Conservation (phyloP, 2,113 vertebrate species). For the Struthio camelus region DNA sequence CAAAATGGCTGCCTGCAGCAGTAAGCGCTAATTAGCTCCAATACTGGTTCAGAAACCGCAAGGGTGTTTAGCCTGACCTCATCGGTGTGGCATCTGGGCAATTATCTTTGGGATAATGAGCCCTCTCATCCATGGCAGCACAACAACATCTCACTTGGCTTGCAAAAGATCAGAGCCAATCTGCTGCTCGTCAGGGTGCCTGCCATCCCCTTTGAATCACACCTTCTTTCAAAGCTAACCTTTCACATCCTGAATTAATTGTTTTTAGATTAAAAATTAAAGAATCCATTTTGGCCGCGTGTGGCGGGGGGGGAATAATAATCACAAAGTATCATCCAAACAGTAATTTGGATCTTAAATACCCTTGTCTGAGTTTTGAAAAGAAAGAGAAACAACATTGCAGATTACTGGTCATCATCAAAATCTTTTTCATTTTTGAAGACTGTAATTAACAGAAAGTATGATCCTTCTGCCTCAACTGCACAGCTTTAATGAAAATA, state of each 20-base stretch:
- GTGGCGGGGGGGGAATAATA: background rate
- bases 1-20: conserved; percentile 43
- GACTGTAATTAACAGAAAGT: background rate
- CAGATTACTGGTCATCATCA: background rate
- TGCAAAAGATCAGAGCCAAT: conserved; percentile 71
- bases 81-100: conserved; percentile 71
- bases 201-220: conserved; percentile 50
- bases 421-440: background rate
- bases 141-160: conserved; percentile 67
- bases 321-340: conserved; percentile 28
- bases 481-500: background rate
- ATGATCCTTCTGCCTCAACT: background rate
- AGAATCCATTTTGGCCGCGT: conserved; percentile 58
- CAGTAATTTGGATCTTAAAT: conserved; percentile 38
- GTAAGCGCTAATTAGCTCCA: conserved; percentile 70
- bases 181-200: conserved; percentile 61
- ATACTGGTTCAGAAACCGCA: conserved; percentile 53
- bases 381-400: conserved; percentile 23
- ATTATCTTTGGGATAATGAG: conserved; percentile 79
- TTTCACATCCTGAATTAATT: conserved; percentile 75
- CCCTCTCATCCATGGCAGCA: conserved; percentile 73
- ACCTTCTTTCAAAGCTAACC: conserved; percentile 73
- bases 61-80: conserved; percentile 65
- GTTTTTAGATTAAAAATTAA: conserved; percentile 76
- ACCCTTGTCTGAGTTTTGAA: background rate